Conservation (phyloP, 2,888 invertebrate genomes). For the Acrobasis suavella region DNA sequence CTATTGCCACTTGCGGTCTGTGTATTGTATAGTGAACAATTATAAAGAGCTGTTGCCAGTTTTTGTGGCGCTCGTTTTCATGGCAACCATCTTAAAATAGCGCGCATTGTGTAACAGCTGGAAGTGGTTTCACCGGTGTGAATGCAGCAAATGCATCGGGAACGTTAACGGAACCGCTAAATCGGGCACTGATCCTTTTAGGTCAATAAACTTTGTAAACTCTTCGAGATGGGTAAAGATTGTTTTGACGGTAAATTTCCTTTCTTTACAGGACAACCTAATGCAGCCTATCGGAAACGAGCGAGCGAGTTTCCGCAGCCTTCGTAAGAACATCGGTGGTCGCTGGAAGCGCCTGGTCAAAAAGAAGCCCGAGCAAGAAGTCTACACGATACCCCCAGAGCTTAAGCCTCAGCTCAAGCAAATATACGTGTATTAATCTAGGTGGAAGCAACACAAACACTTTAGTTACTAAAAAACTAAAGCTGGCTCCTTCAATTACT, state of each 20-base stretch:
- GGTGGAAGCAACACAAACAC: conserved; percentile 36
- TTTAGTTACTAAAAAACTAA: conserved; percentile 56
- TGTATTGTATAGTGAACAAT: conserved; percentile 35
- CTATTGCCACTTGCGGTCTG: no score
- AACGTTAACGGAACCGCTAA: conserved; percentile 59
- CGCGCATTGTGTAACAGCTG: conserved; percentile 60
- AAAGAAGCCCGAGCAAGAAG: conserved; percentile 91
- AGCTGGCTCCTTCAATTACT: conserved; percentile 70
- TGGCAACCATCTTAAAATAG: conserved; percentile 64
- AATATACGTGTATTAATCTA: conserved; percentile 90
- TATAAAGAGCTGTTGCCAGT: conserved; percentile 19
- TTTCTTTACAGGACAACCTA: conserved; percentile 87
- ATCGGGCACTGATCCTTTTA: conserved; percentile 45
- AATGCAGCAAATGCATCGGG: conserved; percentile 60
- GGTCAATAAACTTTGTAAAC: conserved; percentile 52
- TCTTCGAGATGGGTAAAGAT: conserved; percentile 32
- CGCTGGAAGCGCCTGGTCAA: conserved; percentile 93
- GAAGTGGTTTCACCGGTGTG: conserved; percentile 50
- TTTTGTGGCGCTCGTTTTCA: conserved; percentile 48
- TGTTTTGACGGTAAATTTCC: conserved; percentile 47
- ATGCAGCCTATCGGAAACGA: conserved; percentile 87
- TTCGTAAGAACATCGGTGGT: conserved; percentile 92
- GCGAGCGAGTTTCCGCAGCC: conserved; percentile 90
- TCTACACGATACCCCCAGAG: conserved; percentile 93
- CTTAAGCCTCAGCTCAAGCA: conserved; percentile 93